These are phyloP conservation scores for Drosophila tsacasi DNA, from an alignment of 1,140 invertebrate genomes.

Conservation along the genomic window DNA sequence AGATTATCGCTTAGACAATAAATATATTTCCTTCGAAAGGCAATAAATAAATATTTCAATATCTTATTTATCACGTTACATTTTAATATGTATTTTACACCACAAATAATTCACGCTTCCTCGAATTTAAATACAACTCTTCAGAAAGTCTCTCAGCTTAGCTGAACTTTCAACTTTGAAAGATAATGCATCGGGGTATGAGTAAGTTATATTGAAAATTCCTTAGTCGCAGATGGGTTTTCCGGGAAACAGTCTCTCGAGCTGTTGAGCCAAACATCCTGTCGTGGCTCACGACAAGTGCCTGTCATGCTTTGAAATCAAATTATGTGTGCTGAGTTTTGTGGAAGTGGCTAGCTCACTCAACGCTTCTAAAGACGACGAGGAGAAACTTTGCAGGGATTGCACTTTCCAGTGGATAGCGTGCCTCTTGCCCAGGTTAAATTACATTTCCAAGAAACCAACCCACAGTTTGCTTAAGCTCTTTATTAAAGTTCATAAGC, in stretches of 20 bases:
- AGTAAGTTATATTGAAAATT: conserved; percentile 54
- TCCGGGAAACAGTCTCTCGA: conserved; percentile 13
- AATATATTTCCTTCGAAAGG: neutral
- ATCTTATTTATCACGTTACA: neutral
- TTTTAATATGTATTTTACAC: neutral
- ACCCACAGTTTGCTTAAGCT: neutral
- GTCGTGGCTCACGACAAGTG: conserved; percentile 16
- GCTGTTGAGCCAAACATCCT: conserved; percentile 12
- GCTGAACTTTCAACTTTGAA: neutral
- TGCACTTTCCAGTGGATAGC: conserved; percentile 5
- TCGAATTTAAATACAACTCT: neutral
- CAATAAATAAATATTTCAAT: neutral
- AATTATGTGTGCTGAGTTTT: conserved; percentile 5
- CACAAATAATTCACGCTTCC: neutral
- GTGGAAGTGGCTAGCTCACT: conserved; percentile 5
- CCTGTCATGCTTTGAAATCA: conserved; percentile 23
- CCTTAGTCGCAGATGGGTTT: conserved; percentile 11
- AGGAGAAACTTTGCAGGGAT: neutral
- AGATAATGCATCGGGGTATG: conserved; percentile 2
- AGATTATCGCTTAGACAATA: neutral
- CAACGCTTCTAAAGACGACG: neutral
- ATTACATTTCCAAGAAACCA: neutral
- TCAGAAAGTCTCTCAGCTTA: neutral
- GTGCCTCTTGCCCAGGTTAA: neutral
- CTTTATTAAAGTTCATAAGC: neutral